Conservation (phyloP, 2,797 vertebrate genomes). For the Manis pentadactyla region DNA sequence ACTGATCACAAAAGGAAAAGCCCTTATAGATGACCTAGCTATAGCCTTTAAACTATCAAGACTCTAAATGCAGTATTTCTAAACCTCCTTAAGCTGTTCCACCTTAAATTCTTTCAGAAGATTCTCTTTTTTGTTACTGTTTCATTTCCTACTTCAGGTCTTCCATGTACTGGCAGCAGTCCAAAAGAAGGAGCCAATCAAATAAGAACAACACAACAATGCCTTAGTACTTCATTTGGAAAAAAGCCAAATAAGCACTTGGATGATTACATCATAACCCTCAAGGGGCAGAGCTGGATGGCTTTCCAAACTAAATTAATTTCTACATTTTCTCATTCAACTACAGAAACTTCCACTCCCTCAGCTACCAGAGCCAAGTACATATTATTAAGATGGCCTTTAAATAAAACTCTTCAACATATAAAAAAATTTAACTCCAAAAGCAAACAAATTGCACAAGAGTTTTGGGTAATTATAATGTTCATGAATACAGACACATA, state of each 20-base stretch:
- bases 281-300: conserved; percentile 82
- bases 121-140: conserved; percentile 71
- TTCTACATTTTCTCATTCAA: conserved; percentile 87
- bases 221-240: conserved; percentile 84
- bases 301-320: conserved; percentile 88
- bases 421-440: background rate
- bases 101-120: conserved; percentile 76
- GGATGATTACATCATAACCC: conserved; percentile 86
- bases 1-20: background rate
- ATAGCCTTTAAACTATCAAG: background rate
- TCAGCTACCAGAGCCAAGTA: conserved; percentile 71
- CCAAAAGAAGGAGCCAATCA: conserved; percentile 82
- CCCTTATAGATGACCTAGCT: background rate
- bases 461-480: background rate
- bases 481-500: background rate
- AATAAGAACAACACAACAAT: conserved; percentile 82
- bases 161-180: conserved; percentile 81
- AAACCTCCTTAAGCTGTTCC: conserved; percentile 75
- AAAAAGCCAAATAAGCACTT: conserved; percentile 78
- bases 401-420: background rate
- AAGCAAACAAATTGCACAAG: background rate
- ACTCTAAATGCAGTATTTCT: background rate
- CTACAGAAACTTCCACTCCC: conserved; percentile 83
- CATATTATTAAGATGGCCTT: conserved; percentile 47
- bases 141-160: conserved; percentile 77